Evolutionary conservation across 2,888 invertebrate genomes (phyloP).

Genomic region (Leucoma salicis): DNA sequence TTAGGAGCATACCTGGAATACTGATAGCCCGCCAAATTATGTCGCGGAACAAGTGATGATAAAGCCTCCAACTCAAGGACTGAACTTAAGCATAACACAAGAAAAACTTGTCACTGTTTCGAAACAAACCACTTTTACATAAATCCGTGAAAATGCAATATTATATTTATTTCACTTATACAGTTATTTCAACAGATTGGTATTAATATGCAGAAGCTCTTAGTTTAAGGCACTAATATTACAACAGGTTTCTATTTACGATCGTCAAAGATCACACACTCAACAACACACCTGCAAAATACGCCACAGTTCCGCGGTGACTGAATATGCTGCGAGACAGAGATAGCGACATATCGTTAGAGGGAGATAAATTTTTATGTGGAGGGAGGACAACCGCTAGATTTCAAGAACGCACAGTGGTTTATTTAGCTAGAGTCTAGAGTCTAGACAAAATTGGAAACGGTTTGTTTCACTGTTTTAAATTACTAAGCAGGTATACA

Average conservation of each 20-base stretch:
- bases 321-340: conserved; percentile 66
- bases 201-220: conserved; percentile 11
- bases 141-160: conserved; percentile 23
- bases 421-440: conserved; percentile 9
- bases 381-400: conserved; percentile 72
- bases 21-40: conserved; percentile 49
- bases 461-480: not conserved
- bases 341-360: conserved; percentile 60
- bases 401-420: conserved; percentile 67
- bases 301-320: conserved; percentile 66
- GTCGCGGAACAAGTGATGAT: conserved; percentile 51
- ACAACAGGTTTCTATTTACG: conserved; percentile 67
- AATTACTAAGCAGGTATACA: too few relatives aligned
- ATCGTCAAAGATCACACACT: conserved; percentile 40
- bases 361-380: conserved; percentile 63
- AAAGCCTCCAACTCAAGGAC: conserved; percentile 77
- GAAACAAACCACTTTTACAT: conserved; percentile 53
- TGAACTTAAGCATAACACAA: conserved; percentile 60
- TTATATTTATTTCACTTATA: conserved; percentile 10
- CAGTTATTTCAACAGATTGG: conserved; percentile 16
- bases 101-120: conserved; percentile 74
- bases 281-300: conserved; percentile 59
- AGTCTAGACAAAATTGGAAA: not conserved
- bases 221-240: conserved; percentile 32
- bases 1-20: conserved; percentile 55